Evolutionary conservation across 2,888 invertebrate genomes (phyloP), one percentile per base, ranked within the genome.

Genomic region (Mythimna lalbum): DNA sequence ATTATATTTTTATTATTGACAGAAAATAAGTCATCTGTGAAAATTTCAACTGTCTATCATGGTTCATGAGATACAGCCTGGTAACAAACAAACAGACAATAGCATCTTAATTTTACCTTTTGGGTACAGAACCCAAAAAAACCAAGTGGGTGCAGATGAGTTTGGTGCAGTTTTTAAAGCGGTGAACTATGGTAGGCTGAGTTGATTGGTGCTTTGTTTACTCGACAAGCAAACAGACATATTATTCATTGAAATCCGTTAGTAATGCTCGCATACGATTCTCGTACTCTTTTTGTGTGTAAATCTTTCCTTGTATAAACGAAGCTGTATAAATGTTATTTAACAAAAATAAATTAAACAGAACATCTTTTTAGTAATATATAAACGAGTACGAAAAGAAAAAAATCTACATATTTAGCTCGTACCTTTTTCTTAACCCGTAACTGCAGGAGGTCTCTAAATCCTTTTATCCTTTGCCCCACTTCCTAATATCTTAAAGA

Each of bases 401-500:
- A 19, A 59, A 60, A 36, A 43, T 49, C 43, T 10, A 66, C 59
- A 65, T 23, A 56, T 64, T 69, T 43, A 55, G 33, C n/a, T 47
- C 21, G 2, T 21, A 2, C 43, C 43, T 36, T 57, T 65, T 76
- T 50, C 73, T 39, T 63, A 64, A 36, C 53, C 53, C 53, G 14
- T 5, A 55, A 65, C 49, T 31, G 12, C 43, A n/a, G 6, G 47
- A 50, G 27, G 68, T 62, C n/a, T 76, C 39, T 78, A 76, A 78
- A 76, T 76, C 43, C 71, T 78, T 70, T 52, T 76, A 71, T 76
- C 36, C 56, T 70, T 60, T 71, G 33, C 31, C 63, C 61, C 21
- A 63, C 14, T 64, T 56, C 76, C 64, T 78, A 78, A 79, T 78
- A 65, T 61, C 78, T 65, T 71, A 56, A 71, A 72, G 67, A 79